Evolutionary conservation across 2,113 vertebrate genomes (phyloP).

Genomic region (Sardina pilchardus): DNA sequence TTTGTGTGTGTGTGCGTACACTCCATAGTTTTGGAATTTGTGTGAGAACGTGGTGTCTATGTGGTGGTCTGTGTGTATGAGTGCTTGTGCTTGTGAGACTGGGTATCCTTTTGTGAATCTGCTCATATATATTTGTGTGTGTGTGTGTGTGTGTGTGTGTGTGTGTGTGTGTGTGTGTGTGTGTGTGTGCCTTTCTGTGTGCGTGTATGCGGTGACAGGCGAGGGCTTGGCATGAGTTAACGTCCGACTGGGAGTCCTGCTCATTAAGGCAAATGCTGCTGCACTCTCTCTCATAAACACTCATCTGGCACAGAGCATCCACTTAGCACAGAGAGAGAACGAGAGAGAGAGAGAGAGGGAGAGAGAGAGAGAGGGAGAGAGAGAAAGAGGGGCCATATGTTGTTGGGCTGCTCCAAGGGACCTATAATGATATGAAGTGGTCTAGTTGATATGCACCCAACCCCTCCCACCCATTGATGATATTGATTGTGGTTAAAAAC

Average conservation of each 20-base stretch:
- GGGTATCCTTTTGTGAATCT: not conserved
- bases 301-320: conserved; percentile 87
- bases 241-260: conserved; percentile 90
- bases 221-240: conserved; percentile 78
- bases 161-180: conserved; percentile 10
- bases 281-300: conserved; percentile 95
- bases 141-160: conserved; percentile 74
- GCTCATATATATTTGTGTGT: conserved; percentile 3
- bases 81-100: conserved; percentile 30
- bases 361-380: conserved; percentile 35
- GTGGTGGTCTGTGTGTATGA: conserved; percentile 47
- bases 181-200: conserved; percentile 16
- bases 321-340: conserved; percentile 75
- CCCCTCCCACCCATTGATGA: conserved; percentile 81
- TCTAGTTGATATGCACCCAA: conserved; percentile 80
- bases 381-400: conserved; percentile 70
- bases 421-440: conserved; percentile 91
- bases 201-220: conserved; percentile 4
- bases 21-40: not conserved
- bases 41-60: too few relatives aligned
- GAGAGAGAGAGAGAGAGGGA: not conserved
- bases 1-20: conserved; percentile 22
- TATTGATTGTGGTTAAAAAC: conserved; percentile 92
- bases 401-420: conserved; percentile 76
- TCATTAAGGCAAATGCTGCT: conserved; percentile 92